A percentile compares a stretch with the other conserved stretches of the same genome.
Conservation (phyloP, 1,140 invertebrate genomes). For the Ericerus pela region DNA sequence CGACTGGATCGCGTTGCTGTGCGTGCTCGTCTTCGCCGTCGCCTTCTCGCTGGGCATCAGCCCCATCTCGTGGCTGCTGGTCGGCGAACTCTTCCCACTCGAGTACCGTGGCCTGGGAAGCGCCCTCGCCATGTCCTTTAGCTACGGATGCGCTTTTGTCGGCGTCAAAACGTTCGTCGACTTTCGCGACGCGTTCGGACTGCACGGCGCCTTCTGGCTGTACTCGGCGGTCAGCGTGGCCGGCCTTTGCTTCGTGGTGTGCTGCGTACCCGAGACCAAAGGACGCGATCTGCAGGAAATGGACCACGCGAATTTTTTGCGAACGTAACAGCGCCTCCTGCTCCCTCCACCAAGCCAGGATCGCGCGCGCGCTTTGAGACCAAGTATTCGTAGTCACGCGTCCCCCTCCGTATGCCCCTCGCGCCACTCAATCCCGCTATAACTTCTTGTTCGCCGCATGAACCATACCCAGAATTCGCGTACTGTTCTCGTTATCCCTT, state of each 20-base stretch:
- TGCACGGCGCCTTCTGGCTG: constrained; percentile 74
- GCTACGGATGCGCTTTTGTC: constrained; percentile 73
- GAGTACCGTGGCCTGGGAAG: constrained; percentile 69
- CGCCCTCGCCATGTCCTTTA: constrained; percentile 67
- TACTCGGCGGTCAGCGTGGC: constrained; percentile 69
- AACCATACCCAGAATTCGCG: too few species aligned
- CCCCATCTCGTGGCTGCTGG: constrained; percentile 73
- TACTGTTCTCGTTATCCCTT: too few species aligned
- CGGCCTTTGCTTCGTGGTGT: constrained; percentile 66
- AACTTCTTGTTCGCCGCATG: too few species aligned
- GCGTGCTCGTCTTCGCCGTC: constrained; percentile 63
- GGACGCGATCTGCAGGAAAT: constrained; percentile 77
- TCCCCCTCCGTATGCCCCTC: too few species aligned
- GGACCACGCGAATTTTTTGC: constrained; percentile 24
- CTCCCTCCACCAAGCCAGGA: too few species aligned
- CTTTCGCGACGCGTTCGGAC: constrained; percentile 53
- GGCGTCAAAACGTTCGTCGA: constrained; percentile 77
- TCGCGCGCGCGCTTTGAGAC: too few species aligned
- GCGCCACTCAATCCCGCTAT: too few species aligned
- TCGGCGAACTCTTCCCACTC: constrained; percentile 73
- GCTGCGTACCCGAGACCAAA: constrained; percentile 81
- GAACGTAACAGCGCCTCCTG: neutral
- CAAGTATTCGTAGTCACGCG: too few species aligned
- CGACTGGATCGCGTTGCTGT: constrained; percentile 68
- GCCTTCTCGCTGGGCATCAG: constrained; percentile 77